These are phyloP conservation scores for Microvelia longipes DNA, from an alignment of 1,140 invertebrate species.

Conservation along the genomic window DNA sequence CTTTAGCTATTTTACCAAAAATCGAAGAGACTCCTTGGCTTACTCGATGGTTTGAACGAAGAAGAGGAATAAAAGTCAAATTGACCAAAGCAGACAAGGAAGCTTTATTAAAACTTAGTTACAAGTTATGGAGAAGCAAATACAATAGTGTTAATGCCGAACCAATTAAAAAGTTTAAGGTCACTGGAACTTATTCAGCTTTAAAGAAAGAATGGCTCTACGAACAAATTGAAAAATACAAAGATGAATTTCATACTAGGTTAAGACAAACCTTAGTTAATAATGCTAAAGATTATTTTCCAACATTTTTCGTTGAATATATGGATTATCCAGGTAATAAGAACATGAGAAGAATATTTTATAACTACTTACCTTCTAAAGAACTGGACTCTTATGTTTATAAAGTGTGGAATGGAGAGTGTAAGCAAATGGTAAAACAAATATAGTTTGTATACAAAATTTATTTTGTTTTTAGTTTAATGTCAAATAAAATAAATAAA, in stretches of 20 bases:
- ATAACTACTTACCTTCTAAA: slow-evolving; percentile 11
- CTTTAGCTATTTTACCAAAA: slow-evolving; percentile 11
- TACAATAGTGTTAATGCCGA: neutral
- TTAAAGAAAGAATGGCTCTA: neutral
- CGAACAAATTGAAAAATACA: neutral
- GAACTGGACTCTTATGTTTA: slow-evolving; percentile 5
- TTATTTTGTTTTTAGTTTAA: no score
- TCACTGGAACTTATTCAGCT: neutral
- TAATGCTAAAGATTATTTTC: slow-evolving; percentile 12
- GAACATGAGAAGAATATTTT: slow-evolving; percentile 8
- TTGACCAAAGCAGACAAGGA: slow-evolving; percentile 6
- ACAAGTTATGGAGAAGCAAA: neutral
- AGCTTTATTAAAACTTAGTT: neutral
- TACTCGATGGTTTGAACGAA: slow-evolving; percentile 8
- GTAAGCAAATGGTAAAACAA: neutral
- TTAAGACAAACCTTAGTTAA: slow-evolving; percentile 11
- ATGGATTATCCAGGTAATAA: slow-evolving; percentile 8
- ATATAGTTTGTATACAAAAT: no score
- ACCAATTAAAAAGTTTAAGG: neutral
- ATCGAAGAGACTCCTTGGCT: slow-evolving; percentile 9
- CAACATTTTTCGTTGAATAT: slow-evolving; percentile 11
- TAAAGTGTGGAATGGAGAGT: slow-evolving; percentile 2
- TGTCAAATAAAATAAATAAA: no score
- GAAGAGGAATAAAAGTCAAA: slow-evolving; percentile 1
- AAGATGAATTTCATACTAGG: neutral